These are phyloP conservation scores for Isotomurus palustris DNA, from an alignment of 2,888 invertebrate species.

Conservation along the genomic window DNA sequence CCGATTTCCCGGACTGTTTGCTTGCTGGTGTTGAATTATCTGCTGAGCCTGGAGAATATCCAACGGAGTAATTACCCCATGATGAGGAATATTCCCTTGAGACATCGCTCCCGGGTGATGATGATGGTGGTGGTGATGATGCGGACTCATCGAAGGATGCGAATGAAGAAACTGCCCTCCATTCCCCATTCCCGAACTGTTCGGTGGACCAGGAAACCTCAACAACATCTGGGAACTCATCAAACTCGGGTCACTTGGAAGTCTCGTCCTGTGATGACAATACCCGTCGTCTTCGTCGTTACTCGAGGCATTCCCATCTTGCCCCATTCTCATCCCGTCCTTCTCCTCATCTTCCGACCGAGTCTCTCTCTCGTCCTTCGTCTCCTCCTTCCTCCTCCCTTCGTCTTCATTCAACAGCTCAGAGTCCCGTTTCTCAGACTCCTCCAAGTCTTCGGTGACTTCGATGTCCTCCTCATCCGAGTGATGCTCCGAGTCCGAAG, in stretches of 20 bases:
- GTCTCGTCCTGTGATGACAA: neutral
- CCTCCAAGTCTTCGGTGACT: constrained; percentile 25
- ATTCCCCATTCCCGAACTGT: no score
- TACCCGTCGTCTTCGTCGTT: constrained; percentile 27
- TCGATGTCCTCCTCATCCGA: constrained; percentile 38
- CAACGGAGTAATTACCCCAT: constrained; percentile 17
- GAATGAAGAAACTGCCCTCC: no score
- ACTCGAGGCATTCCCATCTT: constrained; percentile 22
- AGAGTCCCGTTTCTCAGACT: constrained; percentile 4
- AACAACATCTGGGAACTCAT: neutral
- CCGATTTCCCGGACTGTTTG: no score
- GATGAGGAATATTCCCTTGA: neutral
- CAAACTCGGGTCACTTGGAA: neutral
- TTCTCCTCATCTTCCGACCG: neutral
- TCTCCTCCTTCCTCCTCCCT: constrained; percentile 16
- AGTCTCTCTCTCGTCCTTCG: constrained; percentile 14
- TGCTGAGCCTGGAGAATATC: constrained; percentile 33
- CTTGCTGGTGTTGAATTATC: constrained; percentile 5
- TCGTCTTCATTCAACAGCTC: constrained; percentile 6
- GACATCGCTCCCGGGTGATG: neutral
- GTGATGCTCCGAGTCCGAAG: no score
- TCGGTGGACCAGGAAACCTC: no score
- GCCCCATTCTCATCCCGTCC: constrained; percentile 8
- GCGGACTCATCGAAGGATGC: no score
- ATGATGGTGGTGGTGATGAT: neutral